phyloP scores from a whole-genome alignment of 1,140 invertebrate species.

The Calephelis virginiensis region DNA sequence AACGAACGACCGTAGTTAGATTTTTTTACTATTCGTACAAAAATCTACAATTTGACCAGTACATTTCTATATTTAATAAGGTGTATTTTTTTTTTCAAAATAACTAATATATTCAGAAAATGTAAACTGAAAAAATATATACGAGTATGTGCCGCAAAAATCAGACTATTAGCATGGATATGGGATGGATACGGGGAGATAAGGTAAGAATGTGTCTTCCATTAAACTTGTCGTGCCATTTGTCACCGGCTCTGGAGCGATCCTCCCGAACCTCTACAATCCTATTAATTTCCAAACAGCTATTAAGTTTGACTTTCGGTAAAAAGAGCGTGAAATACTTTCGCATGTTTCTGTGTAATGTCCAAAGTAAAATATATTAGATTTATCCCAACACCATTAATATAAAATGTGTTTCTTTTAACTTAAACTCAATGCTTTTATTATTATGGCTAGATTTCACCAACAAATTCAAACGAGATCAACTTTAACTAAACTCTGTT shows the following conservation, averaged over 20 bases:
- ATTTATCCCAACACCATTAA: not conserved
- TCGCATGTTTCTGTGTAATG: not conserved
- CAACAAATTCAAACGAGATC: too few species aligned
- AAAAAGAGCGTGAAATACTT: slow-evolving; percentile 12
- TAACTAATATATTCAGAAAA: too few species aligned
- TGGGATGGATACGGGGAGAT: not conserved
- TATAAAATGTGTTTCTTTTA: not conserved
- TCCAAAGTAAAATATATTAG: not conserved
- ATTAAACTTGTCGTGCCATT: slow-evolving; percentile 8
- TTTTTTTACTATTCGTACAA: too few species aligned
- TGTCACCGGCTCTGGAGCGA: slow-evolving; percentile 4
- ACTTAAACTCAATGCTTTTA: not conserved
- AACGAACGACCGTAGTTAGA: too few species aligned
- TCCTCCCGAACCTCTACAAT: slow-evolving; percentile 11
- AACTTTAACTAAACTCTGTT: too few species aligned
- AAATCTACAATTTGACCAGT: too few species aligned
- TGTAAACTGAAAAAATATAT: not conserved
- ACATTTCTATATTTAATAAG: too few species aligned
- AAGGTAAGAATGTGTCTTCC: not conserved
- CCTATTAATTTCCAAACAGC: slow-evolving; percentile 16
- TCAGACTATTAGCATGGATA: not conserved
- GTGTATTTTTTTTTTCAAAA: too few species aligned
- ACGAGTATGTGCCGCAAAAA: not conserved
- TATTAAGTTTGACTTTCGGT: slow-evolving; percentile 1
- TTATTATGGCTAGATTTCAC: too few species aligned